Evolutionary conservation across 2,797 vertebrate species (phyloP).

Genomic region (Cuculus canorus): DNA sequence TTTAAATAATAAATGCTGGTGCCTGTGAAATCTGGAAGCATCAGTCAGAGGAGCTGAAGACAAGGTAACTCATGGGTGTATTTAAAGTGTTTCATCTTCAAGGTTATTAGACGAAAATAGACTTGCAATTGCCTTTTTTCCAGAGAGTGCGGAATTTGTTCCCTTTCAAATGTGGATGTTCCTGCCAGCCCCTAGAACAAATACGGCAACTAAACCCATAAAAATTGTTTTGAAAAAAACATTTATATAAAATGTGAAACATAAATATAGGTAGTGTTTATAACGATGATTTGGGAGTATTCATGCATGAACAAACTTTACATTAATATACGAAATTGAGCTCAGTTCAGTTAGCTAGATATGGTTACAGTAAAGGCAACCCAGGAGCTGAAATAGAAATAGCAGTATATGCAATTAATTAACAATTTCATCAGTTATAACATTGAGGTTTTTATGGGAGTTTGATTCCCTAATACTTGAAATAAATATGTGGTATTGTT

Average conservation of each 20-base stretch:
- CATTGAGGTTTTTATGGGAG: background rate
- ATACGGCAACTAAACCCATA: background rate
- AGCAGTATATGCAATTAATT: background rate
- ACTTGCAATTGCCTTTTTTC: background rate
- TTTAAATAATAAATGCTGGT: background rate
- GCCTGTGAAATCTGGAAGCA: background rate
- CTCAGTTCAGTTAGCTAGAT: background rate
- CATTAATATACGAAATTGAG: background rate
- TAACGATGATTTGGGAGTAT: background rate
- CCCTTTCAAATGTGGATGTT: background rate
- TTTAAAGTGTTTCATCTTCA: fast-evolving
- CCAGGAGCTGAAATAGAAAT: background rate
- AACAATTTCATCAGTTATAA: background rate
- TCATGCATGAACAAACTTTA: background rate
- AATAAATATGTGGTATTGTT: background rate
- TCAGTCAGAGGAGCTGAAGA: background rate
- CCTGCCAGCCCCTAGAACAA: background rate
- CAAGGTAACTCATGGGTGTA: background rate
- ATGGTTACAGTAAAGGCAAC: background rate
- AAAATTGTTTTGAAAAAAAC: background rate
- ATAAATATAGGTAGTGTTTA: background rate
- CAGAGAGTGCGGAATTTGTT: background rate
- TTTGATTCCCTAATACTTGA: background rate
- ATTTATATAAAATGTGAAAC: background rate
- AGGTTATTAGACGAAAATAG: background rate